A percentile compares a stretch with the other conserved stretches of the same genome.
Conservation (phyloP, 2,797 vertebrate genomes). For the Syngnathus rostellatus region DNA sequence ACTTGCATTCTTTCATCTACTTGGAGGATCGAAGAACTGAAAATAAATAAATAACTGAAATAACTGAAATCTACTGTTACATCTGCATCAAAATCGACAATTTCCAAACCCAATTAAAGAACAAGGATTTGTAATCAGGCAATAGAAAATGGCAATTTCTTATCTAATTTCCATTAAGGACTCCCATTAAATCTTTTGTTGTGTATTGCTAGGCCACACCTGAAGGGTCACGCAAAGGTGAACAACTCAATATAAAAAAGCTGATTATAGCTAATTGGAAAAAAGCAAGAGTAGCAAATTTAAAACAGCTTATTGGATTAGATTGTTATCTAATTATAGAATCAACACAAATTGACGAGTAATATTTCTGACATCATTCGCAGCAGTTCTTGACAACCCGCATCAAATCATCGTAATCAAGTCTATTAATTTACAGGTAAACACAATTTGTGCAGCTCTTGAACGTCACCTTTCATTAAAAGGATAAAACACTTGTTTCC, state of each 20-base stretch:
- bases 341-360: not conserved
- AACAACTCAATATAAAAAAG: not conserved
- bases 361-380: not conserved
- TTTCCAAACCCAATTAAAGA: not conserved
- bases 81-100: not conserved
- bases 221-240: not conserved
- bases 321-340: not conserved
- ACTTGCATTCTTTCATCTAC: not conserved
- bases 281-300: not conserved
- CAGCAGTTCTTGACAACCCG: not conserved
- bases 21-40: too few species aligned
- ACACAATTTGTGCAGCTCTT: not conserved
- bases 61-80: not conserved
- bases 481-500: constrained; percentile 4
- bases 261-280: not conserved
- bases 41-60: not conserved
- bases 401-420: not conserved
- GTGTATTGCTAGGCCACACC: not conserved
- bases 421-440: not conserved
- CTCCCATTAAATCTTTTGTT: not conserved
- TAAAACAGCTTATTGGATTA: not conserved
- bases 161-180: not conserved
- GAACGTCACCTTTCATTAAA: not conserved
- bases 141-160: constrained; percentile 1
- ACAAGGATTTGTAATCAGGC: not conserved